Evolutionary conservation across 2,113 vertebrate genomes (phyloP).

Genomic region (Epinephelus cyanopodus): DNA sequence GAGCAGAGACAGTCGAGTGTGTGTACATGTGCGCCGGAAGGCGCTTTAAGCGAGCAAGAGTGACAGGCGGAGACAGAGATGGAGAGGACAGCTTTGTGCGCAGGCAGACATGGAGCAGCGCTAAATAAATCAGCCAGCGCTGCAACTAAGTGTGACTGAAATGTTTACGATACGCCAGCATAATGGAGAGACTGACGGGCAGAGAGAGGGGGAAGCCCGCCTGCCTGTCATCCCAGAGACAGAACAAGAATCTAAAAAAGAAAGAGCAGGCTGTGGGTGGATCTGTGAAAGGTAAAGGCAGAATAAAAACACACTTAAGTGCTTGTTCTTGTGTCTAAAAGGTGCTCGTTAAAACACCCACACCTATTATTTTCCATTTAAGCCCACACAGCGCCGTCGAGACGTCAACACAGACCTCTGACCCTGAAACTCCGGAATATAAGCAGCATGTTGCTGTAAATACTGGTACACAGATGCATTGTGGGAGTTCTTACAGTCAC

Average conservation of each 20-base stretch:
- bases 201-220: slow-evolving; percentile 16
- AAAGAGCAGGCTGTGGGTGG: slow-evolving; percentile 6
- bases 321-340: not conserved
- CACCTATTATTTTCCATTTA: not conserved
- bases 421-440: not conserved
- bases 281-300: slow-evolving; percentile 3
- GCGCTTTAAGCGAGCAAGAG: slow-evolving; percentile 50
- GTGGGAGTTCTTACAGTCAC: not conserved
- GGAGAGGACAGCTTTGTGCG: slow-evolving; percentile 69
- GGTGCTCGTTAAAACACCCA: slow-evolving; percentile 21
- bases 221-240: slow-evolving; percentile 13
- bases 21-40: slow-evolving; percentile 30
- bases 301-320: slow-evolving; percentile 3
- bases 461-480: not conserved
- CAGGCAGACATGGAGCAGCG: slow-evolving; percentile 50
- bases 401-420: not conserved
- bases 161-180: slow-evolving; percentile 67
- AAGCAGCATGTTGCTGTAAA: not conserved
- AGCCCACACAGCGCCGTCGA: not conserved
- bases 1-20: slow-evolving; percentile 5
- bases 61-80: slow-evolving; percentile 67
- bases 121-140: slow-evolving; percentile 76
- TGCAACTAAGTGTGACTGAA: slow-evolving; percentile 74
- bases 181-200: slow-evolving; percentile 55
- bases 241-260: not conserved